Evolutionary conservation across 2,888 invertebrate species (phyloP).

Genomic region (Zhuqinia jingwanae): DNA sequence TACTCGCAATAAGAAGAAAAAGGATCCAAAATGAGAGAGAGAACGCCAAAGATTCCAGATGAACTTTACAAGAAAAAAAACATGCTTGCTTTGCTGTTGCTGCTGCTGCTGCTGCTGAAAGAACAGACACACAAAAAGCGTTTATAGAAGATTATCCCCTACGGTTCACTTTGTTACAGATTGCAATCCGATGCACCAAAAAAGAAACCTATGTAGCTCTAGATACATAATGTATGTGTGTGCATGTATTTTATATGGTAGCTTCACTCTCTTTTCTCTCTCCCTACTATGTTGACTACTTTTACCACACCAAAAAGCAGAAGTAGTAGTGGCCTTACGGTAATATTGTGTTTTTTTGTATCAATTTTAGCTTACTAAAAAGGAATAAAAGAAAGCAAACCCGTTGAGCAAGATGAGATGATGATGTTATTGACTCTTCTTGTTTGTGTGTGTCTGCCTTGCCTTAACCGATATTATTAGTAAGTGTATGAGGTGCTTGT

Average conservation of each 20-base stretch:
- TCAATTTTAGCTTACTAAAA: neutral
- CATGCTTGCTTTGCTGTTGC: too few species aligned
- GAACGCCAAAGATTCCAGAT: constrained; percentile 18
- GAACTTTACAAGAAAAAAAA: constrained; percentile 40
- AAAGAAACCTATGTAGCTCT: too few species aligned
- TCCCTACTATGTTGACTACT: too few species aligned
- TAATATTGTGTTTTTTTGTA: neutral
- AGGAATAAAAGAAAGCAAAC: neutral
- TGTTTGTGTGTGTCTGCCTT: too few species aligned
- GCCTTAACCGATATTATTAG: too few species aligned
- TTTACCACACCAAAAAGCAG: too few species aligned
- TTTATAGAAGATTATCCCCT: constrained; percentile 39
- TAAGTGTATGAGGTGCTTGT: too few species aligned
- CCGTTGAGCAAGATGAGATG: neutral
- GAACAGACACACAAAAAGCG: constrained; percentile 17
- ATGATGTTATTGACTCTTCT: constrained; percentile 24
- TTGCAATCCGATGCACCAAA: constrained; percentile 38
- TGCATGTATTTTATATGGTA: too few species aligned
- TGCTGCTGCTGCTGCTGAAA: too few species aligned
- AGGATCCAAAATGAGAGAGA: constrained; percentile 14
- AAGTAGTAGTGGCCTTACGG: neutral
- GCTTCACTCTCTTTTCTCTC: neutral
- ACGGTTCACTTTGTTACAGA: constrained; percentile 46
- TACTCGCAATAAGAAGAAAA: neutral
- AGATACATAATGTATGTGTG: too few species aligned